phyloP scores from a whole-genome alignment of 2,888 invertebrate genomes.

The Subacronicta megacephala region DNA sequence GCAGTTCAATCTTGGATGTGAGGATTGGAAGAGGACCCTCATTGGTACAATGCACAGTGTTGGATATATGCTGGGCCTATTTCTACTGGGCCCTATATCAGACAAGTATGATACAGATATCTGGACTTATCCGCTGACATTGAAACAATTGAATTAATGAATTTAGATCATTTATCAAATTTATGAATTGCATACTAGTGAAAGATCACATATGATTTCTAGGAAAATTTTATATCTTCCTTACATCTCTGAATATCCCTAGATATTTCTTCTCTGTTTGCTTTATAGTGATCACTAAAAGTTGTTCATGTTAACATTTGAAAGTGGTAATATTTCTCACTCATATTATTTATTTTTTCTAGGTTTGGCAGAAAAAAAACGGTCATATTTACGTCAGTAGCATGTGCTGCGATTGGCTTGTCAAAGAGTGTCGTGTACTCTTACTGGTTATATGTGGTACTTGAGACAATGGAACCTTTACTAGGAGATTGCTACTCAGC shows the following conservation, averaged over 20 bases:
- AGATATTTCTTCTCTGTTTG: too few relatives aligned
- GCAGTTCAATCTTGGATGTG: slow-evolving; percentile 57
- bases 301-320: too few relatives aligned
- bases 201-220: too few relatives aligned
- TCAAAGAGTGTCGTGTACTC: slow-evolving; percentile 36
- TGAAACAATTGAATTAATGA: too few relatives aligned
- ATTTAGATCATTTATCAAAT: too few relatives aligned
- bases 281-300: too few relatives aligned
- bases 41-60: slow-evolving; percentile 85
- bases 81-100: slow-evolving; percentile 63
- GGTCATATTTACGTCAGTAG: slow-evolving; percentile 27
- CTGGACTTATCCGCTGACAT: too few relatives aligned
- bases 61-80: slow-evolving; percentile 87
- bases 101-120: slow-evolving; percentile 39
- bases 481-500: slow-evolving; percentile 66
- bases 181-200: too few relatives aligned
- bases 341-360: slow-evolving; percentile 1
- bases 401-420: slow-evolving; percentile 36
- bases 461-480: slow-evolving; percentile 62
- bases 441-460: slow-evolving; percentile 43
- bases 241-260: too few relatives aligned
- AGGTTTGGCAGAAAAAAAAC: slow-evolving; percentile 47
- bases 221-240: too few relatives aligned
- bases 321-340: too few relatives aligned
- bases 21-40: slow-evolving; percentile 77